A percentile compares a stretch with the other conserved stretches of the same genome.
These are phyloP conservation scores for Cheilosia vulpina DNA, from an alignment of 2,888 invertebrate species.

Conservation along the genomic window DNA sequence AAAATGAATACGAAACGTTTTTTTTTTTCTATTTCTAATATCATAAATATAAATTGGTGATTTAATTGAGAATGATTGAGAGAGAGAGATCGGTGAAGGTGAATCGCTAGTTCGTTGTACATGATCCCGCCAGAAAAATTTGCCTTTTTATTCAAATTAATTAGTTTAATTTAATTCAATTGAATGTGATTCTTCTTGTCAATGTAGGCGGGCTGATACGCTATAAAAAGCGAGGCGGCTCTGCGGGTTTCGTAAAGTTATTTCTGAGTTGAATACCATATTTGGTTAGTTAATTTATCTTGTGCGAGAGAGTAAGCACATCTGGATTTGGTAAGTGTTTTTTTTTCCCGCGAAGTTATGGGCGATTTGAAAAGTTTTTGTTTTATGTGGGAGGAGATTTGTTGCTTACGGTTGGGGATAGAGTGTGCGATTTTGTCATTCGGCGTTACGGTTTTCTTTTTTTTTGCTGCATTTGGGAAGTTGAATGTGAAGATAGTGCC, in stretches of 20 bases:
- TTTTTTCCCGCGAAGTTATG: neutral
- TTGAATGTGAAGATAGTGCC: too few relatives aligned
- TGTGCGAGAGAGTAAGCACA: slow-evolving; percentile 37
- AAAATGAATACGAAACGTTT: slow-evolving; percentile 19
- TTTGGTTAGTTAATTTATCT: slow-evolving; percentile 52
- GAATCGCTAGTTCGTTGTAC: neutral
- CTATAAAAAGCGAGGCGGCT: slow-evolving; percentile 39
- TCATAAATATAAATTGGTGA: slow-evolving; percentile 51
- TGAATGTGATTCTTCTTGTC: slow-evolving; percentile 62
- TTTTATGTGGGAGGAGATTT: slow-evolving; percentile 37
- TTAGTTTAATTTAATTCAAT: slow-evolving; percentile 73
- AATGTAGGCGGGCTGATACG: slow-evolving; percentile 55
- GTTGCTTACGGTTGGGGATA: slow-evolving; percentile 12
- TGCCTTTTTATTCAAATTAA: slow-evolving; percentile 62
- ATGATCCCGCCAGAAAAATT: slow-evolving; percentile 19
- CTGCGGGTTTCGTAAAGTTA: slow-evolving; percentile 27
- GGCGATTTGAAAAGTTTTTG: neutral
- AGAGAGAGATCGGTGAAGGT: neutral
- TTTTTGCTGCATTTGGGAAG: neutral
- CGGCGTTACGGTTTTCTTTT: neutral
- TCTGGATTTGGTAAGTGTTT: slow-evolving; percentile 35
- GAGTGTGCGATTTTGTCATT: slow-evolving; percentile 7
- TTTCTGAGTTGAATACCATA: slow-evolving; percentile 51
- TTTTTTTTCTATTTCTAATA: neutral
- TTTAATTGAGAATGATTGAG: slow-evolving; percentile 63